Evolutionary conservation across 2,113 vertebrate species (phyloP), one percentile per base, ranked within the genome.

Genomic region (Parus major): DNA sequence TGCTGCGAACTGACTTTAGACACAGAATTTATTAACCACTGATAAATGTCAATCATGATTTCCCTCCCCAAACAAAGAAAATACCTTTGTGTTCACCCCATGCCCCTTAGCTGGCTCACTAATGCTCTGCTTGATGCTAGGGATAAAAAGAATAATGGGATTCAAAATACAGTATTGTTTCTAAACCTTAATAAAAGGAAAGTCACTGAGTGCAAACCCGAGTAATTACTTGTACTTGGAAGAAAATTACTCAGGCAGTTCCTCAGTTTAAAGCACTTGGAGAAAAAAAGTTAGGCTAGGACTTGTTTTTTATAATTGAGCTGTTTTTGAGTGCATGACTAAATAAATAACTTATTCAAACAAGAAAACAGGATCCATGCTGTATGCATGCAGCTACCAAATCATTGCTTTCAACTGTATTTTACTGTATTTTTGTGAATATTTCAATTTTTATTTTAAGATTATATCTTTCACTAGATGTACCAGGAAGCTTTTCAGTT

Each of bases 131-230:
- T 79, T 82, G 87, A 61, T 65, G 69, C 52, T 69, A 65, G 8
- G 21, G 33, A 82, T 57, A n/a, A 41, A 80, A 82, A 60, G 41
- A 92, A 76, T 35, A 91, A 93, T 69, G 36, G 29, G 25, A 76
- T 87, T 66, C 39, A 83, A 93, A 93, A 83, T 8, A 90, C 28
- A 47, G 47, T 12, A 92, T 56, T 71, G 81, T 64, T 94, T 84
- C 66, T 72, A 92, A 90, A 60, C 36, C 66, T 95, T 82, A 90
- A 65, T 89, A 89, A 85, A 81, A 92, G 53, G 25, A 65, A 90
- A 96, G 50, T 13, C 47, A 82, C 23, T 0, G 0, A 83, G 59
- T 88, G 80, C 47, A 92, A 92, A 76, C 50, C n/a, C 47, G 8
- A 56, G 68, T 83, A 90, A 86, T 94, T 88, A 70, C 50, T 90